Conservation (phyloP, 2,113 vertebrate species). For the Copsychus sechellarum region DNA sequence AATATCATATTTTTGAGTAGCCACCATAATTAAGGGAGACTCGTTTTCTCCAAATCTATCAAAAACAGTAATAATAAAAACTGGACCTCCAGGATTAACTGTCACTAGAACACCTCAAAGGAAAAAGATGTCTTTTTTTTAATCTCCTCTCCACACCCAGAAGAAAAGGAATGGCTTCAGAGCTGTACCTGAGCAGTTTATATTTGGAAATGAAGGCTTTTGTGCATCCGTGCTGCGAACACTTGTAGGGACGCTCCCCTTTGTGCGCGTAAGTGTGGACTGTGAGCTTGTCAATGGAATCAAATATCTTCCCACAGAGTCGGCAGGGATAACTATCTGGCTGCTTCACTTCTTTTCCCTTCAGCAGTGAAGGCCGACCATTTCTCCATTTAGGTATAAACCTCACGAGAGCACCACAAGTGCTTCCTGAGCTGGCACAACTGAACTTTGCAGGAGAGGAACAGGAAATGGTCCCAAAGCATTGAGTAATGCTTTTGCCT, state of each 20-base stretch:
- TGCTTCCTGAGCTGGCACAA: conserved; percentile 30
- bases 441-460: conserved; percentile 26
- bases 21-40: not conserved
- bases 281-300: conserved; percentile 74
- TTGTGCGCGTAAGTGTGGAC: conserved; percentile 70
- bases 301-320: conserved; percentile 73
- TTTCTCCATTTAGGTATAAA: conserved; percentile 67
- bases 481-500: conserved; percentile 54
- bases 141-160: not conserved
- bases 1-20: not conserved
- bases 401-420: conserved; percentile 21
- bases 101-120: not conserved
- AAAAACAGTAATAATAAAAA: not conserved
- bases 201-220: conserved; percentile 82
- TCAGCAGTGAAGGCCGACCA: conserved; percentile 48
- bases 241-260: conserved; percentile 77
- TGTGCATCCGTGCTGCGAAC: conserved; percentile 73
- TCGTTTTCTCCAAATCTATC: not conserved
- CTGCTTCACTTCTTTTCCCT: conserved; percentile 63
- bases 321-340: conserved; percentile 68
- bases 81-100: not conserved
- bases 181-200: conserved; percentile 78
- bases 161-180: not conserved
- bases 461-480: conserved; percentile 24
- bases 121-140: not conserved